Percentiles rank a stretch among this genome's conserved stretches.
Evolutionary conservation across 2,113 vertebrate species (phyloP).

Genomic region (Vanacampus margaritifer): DNA sequence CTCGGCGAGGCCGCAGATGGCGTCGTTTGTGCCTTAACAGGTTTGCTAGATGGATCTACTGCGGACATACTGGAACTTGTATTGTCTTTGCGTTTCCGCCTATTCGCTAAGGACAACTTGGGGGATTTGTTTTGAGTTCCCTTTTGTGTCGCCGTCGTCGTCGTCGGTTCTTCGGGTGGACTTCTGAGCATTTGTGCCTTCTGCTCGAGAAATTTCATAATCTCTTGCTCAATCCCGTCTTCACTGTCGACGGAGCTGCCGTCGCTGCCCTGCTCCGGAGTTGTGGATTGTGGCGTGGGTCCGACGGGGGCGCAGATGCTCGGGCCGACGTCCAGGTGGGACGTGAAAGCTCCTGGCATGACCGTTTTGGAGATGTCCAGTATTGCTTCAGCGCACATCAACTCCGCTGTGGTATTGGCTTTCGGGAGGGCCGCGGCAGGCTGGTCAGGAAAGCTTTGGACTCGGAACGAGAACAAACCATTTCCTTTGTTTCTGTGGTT

Average conservation of each 20-base stretch:
- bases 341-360: conserved; percentile 71
- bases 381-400: conserved; percentile 95
- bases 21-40: conserved; percentile 31
- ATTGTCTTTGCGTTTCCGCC: conserved; percentile 67
- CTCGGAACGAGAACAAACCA: conserved; percentile 36
- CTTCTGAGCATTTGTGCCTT: conserved; percentile 81
- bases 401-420: conserved; percentile 83
- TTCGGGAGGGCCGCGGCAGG: conserved; percentile 53
- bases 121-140: conserved; percentile 48
- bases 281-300: conserved; percentile 29
- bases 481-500: conserved; percentile 50
- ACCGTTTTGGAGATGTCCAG: conserved; percentile 95
- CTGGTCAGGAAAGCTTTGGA: conserved; percentile 39
- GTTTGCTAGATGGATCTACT: conserved; percentile 24
- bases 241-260: conserved; percentile 87
- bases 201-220: conserved; percentile 85
- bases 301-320: conserved; percentile 27
- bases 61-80: conserved; percentile 1
- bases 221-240: conserved; percentile 94
- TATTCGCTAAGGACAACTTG: conserved; percentile 65
- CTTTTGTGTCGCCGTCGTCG: conserved; percentile 34
- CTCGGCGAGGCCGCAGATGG: conserved; percentile 4
- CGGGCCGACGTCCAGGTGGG: conserved; percentile 43
- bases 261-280: conserved; percentile 66
- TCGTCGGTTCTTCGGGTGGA: conserved; percentile 39